A percentile compares a stretch with the other conserved stretches of the same genome.
phyloP scores from a whole-genome alignment of 2,888 invertebrate species.

The Labia minor region DNA sequence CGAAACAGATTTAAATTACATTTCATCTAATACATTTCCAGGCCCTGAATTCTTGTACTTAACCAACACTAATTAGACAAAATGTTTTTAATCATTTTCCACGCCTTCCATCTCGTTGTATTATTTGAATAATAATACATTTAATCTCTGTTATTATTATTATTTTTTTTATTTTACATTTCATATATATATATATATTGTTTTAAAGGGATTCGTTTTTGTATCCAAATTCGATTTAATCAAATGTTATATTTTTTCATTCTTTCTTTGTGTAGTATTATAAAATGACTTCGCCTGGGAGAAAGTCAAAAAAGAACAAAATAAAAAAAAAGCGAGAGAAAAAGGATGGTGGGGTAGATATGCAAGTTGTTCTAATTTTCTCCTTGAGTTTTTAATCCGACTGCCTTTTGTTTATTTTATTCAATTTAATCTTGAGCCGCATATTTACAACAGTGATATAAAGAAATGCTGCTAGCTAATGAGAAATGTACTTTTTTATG shows the following conservation, averaged over 20 bases:
- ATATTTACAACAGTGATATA: slow-evolving; percentile 7
- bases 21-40: no score
- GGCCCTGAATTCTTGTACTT: not conserved
- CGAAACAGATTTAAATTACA: no score
- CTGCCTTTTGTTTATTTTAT: not conserved
- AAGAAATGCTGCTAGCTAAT: not conserved
- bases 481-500: not conserved
- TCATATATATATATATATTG: not conserved
- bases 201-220: no score
- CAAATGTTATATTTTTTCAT: slow-evolving; percentile 3
- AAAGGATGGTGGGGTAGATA: no score
- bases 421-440: slow-evolving; percentile 4
- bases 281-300: not conserved
- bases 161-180: not conserved
- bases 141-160: not conserved
- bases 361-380: slow-evolving; percentile 13
- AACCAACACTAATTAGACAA: not conserved
- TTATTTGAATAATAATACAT: not conserved
- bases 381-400: slow-evolving; percentile 7
- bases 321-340: no score
- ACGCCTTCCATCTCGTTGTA: not conserved
- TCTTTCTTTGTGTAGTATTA: not conserved
- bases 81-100: not conserved
- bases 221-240: not conserved
- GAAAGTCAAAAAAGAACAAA: not conserved